These are phyloP conservation scores for Steinernema carpocapsae DNA, from an alignment of 2,888 invertebrate genomes.

Conservation along the genomic window DNA sequence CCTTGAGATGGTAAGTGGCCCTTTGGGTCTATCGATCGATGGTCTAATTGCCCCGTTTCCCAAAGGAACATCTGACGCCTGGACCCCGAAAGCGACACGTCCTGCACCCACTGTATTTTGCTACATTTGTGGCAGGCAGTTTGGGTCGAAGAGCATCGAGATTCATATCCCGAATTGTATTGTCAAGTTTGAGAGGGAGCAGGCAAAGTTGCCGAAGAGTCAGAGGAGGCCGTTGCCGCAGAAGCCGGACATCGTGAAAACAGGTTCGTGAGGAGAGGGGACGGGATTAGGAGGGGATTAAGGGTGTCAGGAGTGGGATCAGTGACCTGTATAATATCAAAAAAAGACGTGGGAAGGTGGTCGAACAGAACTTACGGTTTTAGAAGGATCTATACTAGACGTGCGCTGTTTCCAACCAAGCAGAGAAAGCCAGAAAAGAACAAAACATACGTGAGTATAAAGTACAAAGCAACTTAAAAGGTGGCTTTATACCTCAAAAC, in stretches of 20 bases:
- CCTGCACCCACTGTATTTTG: conserved; percentile 72
- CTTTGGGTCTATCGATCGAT: background rate
- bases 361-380: too few relatives aligned
- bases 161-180: conserved; percentile 78
- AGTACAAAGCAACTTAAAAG: too few relatives aligned
- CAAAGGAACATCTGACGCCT: conserved; percentile 59
- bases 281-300: too few relatives aligned
- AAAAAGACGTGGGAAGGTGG: too few relatives aligned
- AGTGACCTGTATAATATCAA: too few relatives aligned
- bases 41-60: background rate
- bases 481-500: too few relatives aligned
- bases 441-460: too few relatives aligned
- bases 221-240: conserved; percentile 74
- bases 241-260: conserved; percentile 72
- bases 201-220: conserved; percentile 73
- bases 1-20: conserved; percentile 12
- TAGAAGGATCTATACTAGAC: too few relatives aligned
- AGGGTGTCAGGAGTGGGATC: too few relatives aligned
- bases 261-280: conserved; percentile 35
- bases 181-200: conserved; percentile 75
- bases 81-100: conserved; percentile 56
- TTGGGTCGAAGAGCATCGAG: conserved; percentile 74
- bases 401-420: too few relatives aligned
- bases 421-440: too few relatives aligned
- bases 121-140: conserved; percentile 77